A percentile compares a stretch with the other conserved stretches of the same genome.
phyloP scores from a whole-genome alignment of 2,797 vertebrate genomes.

The Arrhamphus sclerolepis region DNA sequence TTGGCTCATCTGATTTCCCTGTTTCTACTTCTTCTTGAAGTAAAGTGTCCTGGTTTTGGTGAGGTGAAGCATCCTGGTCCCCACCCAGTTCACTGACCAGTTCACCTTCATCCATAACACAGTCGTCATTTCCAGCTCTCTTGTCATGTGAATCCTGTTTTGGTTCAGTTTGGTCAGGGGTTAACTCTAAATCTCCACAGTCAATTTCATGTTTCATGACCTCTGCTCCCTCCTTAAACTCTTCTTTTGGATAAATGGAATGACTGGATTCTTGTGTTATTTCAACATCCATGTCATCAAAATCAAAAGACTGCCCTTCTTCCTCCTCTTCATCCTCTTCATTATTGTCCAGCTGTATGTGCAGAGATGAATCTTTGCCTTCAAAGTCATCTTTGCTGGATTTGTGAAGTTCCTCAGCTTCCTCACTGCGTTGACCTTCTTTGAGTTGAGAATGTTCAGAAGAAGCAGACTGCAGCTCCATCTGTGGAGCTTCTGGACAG shows the following conservation, averaged over 20 bases:
- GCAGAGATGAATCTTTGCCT: not conserved
- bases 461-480: not conserved
- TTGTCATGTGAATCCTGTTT: constrained; percentile 12
- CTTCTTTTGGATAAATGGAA: constrained; percentile 6
- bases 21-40: constrained; percentile 1
- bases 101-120: not conserved
- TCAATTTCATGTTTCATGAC: constrained; percentile 28
- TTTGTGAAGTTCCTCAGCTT: not conserved
- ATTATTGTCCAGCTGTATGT: constrained; percentile 8
- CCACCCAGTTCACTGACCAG: not conserved
- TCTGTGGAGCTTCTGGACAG: not conserved
- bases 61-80: not conserved
- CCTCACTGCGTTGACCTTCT: not conserved
- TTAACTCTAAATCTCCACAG: not conserved
- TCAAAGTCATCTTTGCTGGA: not conserved
- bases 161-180: constrained; percentile 3
- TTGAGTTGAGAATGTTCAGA: not conserved
- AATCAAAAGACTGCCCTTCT: constrained; percentile 70
- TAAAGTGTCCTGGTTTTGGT: constrained; percentile 1
- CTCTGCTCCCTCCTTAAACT: constrained; percentile 36
- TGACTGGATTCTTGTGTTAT: constrained; percentile 14
- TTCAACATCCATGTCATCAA: constrained; percentile 72
- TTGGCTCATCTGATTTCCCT: too few relatives aligned
- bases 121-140: too few relatives aligned
- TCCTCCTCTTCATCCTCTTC: constrained; percentile 62